These are phyloP conservation scores for Hydroisotoma schaefferi DNA, from an alignment of 2,888 invertebrate genomes.

Conservation along the genomic window DNA sequence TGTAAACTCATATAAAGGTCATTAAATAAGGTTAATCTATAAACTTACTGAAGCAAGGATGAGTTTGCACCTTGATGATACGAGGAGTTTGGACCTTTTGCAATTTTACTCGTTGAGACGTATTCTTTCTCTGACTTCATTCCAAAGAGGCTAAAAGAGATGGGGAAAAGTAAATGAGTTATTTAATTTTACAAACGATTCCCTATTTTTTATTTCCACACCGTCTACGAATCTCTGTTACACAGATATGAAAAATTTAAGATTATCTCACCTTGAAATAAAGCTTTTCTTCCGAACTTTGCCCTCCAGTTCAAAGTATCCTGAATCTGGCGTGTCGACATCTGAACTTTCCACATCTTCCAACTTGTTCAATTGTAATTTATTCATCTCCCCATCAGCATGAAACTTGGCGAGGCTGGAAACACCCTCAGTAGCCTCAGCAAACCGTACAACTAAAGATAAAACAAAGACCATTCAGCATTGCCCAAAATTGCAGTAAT, in stretches of 20 bases:
- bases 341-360: conserved; percentile 4
- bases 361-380: background rate
- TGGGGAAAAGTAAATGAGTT: too few relatives aligned
- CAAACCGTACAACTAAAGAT: conserved; percentile 33
- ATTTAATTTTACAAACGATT: too few relatives aligned
- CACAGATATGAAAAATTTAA: conserved; percentile 15
- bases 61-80: conserved; percentile 46
- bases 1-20: too few relatives aligned
- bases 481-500: conserved; percentile 4
- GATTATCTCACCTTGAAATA: conserved; percentile 43
- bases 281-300: conserved; percentile 46
- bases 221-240: too few relatives aligned
- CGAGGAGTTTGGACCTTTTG: conserved; percentile 42
- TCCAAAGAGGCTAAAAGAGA: background rate
- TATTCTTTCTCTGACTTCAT: conserved; percentile 23
- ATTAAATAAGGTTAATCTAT: too few relatives aligned
- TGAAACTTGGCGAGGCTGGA: conserved; percentile 1
- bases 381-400: background rate
- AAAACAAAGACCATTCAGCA: conserved; percentile 11
- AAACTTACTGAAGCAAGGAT: conserved; percentile 44
- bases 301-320: conserved; percentile 46
- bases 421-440: conserved; percentile 21
- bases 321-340: conserved; percentile 44
- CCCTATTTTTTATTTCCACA: too few relatives aligned
- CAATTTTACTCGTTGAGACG: conserved; percentile 32